A percentile compares a stretch with the other conserved stretches of the same genome.
Conservation (phyloP, 2,113 vertebrate species). For the Podarcis cretensis region DNA sequence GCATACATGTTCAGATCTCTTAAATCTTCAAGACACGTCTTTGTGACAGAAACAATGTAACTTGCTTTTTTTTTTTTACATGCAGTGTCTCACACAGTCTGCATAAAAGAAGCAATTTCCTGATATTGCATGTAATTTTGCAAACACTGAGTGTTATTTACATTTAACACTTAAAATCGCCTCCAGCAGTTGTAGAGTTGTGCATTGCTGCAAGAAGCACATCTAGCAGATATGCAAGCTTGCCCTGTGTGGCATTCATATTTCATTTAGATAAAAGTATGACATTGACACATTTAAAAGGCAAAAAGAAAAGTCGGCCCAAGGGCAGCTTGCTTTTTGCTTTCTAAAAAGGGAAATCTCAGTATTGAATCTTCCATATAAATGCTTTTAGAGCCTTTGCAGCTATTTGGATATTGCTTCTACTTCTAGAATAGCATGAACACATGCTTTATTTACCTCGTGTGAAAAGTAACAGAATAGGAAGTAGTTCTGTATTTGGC, state of each 20-base stretch:
- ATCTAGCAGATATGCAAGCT: slow-evolving; percentile 22
- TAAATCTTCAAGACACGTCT: slow-evolving; percentile 64
- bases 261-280: slow-evolving; percentile 56
- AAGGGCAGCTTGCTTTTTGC: slow-evolving; percentile 45
- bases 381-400: slow-evolving; percentile 47
- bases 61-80: slow-evolving; percentile 33
- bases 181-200: slow-evolving; percentile 37
- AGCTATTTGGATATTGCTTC: slow-evolving; percentile 63
- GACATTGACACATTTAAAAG: slow-evolving; percentile 51
- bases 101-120: slow-evolving; percentile 22
- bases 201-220: slow-evolving; percentile 36
- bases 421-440: slow-evolving; percentile 37
- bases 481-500: background rate
- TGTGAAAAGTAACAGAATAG: slow-evolving; percentile 38
- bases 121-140: slow-evolving; percentile 33
- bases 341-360: slow-evolving; percentile 39
- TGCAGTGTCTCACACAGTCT: slow-evolving; percentile 45
- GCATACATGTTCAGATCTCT: slow-evolving; percentile 61
- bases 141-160: slow-evolving; percentile 62
- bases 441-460: background rate
- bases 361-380: slow-evolving; percentile 41
- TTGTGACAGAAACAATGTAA: slow-evolving; percentile 35
- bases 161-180: slow-evolving; percentile 34
- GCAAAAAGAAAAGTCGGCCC: slow-evolving; percentile 47
- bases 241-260: slow-evolving; percentile 47